These are phyloP conservation scores for Phenacoccus solenopsis DNA, from an alignment of 1,140 invertebrate genomes.

Conservation along the genomic window DNA sequence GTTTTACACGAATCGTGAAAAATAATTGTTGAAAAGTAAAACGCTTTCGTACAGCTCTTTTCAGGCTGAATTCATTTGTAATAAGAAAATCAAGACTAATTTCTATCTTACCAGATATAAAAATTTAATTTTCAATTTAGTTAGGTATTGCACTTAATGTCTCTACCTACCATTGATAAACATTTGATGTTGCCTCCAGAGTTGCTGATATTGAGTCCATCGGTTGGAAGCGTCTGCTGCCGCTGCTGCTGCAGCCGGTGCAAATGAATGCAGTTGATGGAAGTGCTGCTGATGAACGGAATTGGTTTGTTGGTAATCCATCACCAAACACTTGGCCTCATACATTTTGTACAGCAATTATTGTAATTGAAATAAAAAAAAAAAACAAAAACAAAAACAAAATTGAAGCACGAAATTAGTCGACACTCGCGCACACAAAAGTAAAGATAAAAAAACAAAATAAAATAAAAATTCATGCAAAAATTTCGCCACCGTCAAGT, in stretches of 20 bases:
- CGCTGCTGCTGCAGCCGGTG: slow-evolving; percentile 38
- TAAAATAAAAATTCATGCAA: background rate
- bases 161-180: slow-evolving; percentile 39
- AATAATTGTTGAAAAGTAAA: too few species aligned
- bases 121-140: too few species aligned
- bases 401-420: too few species aligned
- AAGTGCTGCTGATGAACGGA: slow-evolving; percentile 31
- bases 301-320: slow-evolving; percentile 29
- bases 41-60: too few species aligned
- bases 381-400: too few species aligned
- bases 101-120: too few species aligned
- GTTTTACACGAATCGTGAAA: too few species aligned
- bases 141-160: too few species aligned
- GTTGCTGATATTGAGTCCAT: slow-evolving; percentile 42
- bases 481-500: too few species aligned
- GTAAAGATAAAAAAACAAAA: background rate
- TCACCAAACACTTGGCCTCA: slow-evolving; percentile 30
- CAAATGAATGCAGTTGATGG: slow-evolving; percentile 38
- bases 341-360: slow-evolving; percentile 23
- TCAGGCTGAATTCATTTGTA: too few species aligned
- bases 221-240: slow-evolving; percentile 23
- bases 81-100: too few species aligned
- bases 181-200: slow-evolving; percentile 42
- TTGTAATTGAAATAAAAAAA: background rate
- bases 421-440: background rate